Percentiles rank a stretch among this genome's conserved stretches.
Evolutionary conservation across 2,113 vertebrate genomes (phyloP).

Genomic region (Antennarius striatus): DNA sequence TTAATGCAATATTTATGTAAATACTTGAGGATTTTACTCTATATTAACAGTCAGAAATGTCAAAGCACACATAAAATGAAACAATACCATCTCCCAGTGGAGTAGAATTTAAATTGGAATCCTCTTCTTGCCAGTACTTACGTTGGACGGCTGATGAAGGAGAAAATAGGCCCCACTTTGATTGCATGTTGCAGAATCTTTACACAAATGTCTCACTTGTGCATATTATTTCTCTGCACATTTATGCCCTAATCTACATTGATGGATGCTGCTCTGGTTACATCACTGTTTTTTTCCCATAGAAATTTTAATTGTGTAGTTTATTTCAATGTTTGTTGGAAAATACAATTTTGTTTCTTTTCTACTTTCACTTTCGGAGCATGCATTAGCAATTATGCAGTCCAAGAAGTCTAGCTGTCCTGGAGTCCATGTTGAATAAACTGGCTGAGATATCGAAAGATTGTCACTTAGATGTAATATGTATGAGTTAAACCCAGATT

Average conservation of each 20-base stretch:
- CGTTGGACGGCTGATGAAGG: slow-evolving; percentile 81
- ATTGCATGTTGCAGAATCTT: slow-evolving; percentile 84
- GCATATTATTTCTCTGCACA: slow-evolving; percentile 80
- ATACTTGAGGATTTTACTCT: slow-evolving; percentile 82
- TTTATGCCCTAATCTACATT: slow-evolving; percentile 78
- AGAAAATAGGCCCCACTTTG: slow-evolving; percentile 81
- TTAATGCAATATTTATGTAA: slow-evolving; percentile 88
- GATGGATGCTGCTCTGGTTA: slow-evolving; percentile 72
- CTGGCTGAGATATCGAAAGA: slow-evolving; percentile 72
- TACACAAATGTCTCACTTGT: slow-evolving; percentile 81
- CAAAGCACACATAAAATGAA: slow-evolving; percentile 88
- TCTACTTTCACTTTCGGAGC: slow-evolving; percentile 72
- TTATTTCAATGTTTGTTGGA: slow-evolving; percentile 77
- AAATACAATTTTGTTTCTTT: slow-evolving; percentile 78
- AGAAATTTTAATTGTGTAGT: slow-evolving; percentile 72
- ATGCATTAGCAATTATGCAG: slow-evolving; percentile 79
- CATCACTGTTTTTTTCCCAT: slow-evolving; percentile 58
- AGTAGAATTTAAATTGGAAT: slow-evolving; percentile 87
- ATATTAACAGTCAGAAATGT: slow-evolving; percentile 85
- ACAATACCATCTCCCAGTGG: slow-evolving; percentile 82
- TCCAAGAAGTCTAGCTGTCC: slow-evolving; percentile 67
- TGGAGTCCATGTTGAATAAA: slow-evolving; percentile 69
- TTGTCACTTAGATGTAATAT: slow-evolving; percentile 64
- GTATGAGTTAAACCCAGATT: slow-evolving; percentile 53
- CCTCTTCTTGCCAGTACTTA: slow-evolving; percentile 77